Conservation (phyloP, 2,797 vertebrate species). For the Orientallactaga sibirica region DNA sequence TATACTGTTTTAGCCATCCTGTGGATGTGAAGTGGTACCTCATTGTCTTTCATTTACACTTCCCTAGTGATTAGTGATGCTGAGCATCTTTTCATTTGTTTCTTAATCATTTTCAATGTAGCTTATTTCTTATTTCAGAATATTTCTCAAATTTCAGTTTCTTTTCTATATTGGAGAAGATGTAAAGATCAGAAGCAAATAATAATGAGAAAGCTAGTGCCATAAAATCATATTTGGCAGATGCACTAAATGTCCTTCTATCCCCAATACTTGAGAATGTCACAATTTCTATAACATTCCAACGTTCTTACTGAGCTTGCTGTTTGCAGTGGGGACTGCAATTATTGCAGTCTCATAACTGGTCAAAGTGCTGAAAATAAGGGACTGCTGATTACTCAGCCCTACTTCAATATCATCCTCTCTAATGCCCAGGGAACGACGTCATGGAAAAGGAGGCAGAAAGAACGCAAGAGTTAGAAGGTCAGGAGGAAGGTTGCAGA, state of each 20-base stretch:
- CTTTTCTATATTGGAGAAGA: neutral
- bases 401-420: too few species aligned
- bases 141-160: conserved; percentile 9
- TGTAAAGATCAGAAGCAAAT: conserved; percentile 26
- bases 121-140: neutral
- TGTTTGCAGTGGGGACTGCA: too few species aligned
- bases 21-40: neutral
- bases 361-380: too few species aligned
- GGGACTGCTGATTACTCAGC: too few species aligned
- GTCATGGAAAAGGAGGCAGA: too few species aligned
- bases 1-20: neutral
- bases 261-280: neutral
- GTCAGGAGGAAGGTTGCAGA: too few species aligned
- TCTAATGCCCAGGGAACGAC: too few species aligned
- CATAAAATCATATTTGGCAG: conserved; percentile 39
- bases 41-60: conserved; percentile 1
- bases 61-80: neutral
- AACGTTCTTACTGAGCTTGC: too few species aligned
- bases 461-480: too few species aligned
- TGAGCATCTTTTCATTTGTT: neutral
- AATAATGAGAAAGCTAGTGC: neutral
- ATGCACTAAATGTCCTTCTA: conserved; percentile 44
- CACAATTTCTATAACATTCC: conserved; percentile 35
- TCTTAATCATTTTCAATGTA: conserved; percentile 7
- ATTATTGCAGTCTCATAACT: too few species aligned